Evolutionary conservation across 2,113 vertebrate species (phyloP).

Genomic region (Mellivora capensis): DNA sequence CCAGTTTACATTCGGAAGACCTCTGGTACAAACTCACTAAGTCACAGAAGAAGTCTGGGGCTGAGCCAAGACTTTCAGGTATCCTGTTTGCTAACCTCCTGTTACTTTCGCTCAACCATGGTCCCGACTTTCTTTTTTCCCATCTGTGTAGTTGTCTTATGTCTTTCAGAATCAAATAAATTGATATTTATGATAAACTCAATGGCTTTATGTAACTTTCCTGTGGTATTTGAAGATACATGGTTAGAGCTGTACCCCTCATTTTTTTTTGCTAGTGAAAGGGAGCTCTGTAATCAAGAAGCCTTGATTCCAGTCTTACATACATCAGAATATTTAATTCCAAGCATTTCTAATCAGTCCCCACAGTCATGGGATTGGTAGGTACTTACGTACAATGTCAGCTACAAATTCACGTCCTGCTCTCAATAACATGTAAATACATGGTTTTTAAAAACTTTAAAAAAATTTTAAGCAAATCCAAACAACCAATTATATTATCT

Average conservation of each 20-base stretch:
- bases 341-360: background rate
- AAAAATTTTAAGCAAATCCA: background rate
- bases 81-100: background rate
- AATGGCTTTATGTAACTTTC: background rate
- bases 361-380: background rate
- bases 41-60: background rate
- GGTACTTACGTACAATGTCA: background rate
- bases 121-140: background rate
- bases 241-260: background rate
- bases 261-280: background rate
- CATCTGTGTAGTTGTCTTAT: background rate
- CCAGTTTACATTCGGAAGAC: background rate
- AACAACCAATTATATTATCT: background rate
- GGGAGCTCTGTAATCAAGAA: background rate
- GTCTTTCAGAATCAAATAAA: background rate
- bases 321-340: too few species aligned
- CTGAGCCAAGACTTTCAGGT: background rate
- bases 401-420: background rate
- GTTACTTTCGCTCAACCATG: background rate
- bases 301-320: background rate
- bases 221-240: background rate
- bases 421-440: background rate
- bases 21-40: background rate
- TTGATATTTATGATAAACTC: background rate
- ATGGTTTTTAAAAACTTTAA: background rate